Base-by-base conservation (phyloP, 1,140 invertebrate species). In the Choristoneura fumiferana region DNA sequence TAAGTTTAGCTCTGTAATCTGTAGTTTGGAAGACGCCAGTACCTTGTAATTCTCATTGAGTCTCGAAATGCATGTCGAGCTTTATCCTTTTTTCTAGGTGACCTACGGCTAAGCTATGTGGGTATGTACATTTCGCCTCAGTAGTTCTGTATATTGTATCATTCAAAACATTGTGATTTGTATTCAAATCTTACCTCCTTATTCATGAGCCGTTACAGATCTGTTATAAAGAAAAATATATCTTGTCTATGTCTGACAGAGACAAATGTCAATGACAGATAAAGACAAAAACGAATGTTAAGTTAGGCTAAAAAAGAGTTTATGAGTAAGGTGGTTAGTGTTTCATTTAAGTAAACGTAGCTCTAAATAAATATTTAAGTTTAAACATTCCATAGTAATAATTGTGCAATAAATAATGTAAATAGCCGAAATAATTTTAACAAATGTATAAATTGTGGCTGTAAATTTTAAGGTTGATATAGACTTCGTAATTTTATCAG, bases 381-480 rank as follows among this genome's bases (percentile, higher is more conserved):
- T 62, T 68, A 52, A 73, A 84, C 83, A 88, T 88, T 88, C 83
- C 83, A 80, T 86, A 82, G 69, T 72, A 78, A 78, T 81, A 78
- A 77, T 65, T 73, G 83, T 87, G 84, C 84, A 87, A 87, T 87
- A 87, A 79, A 75, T 71, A 4, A 35, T 84, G 76, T 84, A 81
- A 62, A 78, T 84, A 84, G 45, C 55, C 61, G 61, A 61, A 66
- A 62, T 59, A 66, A 62, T 63, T 39, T 35, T 45, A 56, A 55
- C 43, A 45, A 62, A 71, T 85, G 74, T 82, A 79, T 78, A 79
- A 82, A 58, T 52, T 49, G n/a, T 49, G 43, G 43, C 17, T 49
- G 17, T 49, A 13, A 15, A 5, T 37, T 8, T 29, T 54, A 49
- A 49, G 43, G 18, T 45, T 18, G 29, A 49, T 33, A 49, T 49